Percentiles rank a stretch among this genome's conserved stretches.
Conservation (phyloP, 1,140 invertebrate species). For the Planococcus citri region DNA sequence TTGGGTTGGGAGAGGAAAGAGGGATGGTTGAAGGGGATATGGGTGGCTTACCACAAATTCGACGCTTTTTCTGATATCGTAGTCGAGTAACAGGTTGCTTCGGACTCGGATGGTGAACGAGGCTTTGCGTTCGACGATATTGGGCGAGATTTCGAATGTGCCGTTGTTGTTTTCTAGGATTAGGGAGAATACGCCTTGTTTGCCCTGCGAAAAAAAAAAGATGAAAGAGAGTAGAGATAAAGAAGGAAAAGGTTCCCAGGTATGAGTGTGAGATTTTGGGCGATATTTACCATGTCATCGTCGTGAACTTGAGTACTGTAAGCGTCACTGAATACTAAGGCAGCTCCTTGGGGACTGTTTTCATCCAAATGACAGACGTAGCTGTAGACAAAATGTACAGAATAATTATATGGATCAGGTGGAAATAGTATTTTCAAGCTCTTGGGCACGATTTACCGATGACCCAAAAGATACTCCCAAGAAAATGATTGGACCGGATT, state of each 20-base stretch:
- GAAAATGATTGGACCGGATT: no score
- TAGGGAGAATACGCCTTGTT: conserved; percentile 71
- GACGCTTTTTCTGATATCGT: conserved; percentile 45
- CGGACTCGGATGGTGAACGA: conserved; percentile 71
- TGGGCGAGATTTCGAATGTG: conserved; percentile 76
- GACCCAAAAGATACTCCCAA: no score
- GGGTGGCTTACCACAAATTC: conserved; percentile 26
- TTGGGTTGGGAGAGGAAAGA: no score
- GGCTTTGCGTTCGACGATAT: conserved; percentile 66
- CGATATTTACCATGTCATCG: conserved; percentile 44
- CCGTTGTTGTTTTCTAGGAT: conserved; percentile 66
- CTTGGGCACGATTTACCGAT: no score
- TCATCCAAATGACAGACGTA: conserved; percentile 64
- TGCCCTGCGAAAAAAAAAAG: conserved; percentile 37
- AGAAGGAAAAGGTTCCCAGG: background rate
- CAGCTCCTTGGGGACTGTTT: conserved; percentile 65
- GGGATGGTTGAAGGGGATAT: no score
- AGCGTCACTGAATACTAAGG: conserved; percentile 52
- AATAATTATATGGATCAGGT: background rate
- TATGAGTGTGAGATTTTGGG: background rate
- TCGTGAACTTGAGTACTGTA: conserved; percentile 58
- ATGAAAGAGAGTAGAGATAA: background rate
- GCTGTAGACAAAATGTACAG: conserved; percentile 38
- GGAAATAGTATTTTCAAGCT: background rate
- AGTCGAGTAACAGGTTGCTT: conserved; percentile 68